A percentile compares a stretch with the other conserved stretches of the same genome.
Conservation (phyloP, 2,797 vertebrate genomes). For the Anguilla anguilla region DNA sequence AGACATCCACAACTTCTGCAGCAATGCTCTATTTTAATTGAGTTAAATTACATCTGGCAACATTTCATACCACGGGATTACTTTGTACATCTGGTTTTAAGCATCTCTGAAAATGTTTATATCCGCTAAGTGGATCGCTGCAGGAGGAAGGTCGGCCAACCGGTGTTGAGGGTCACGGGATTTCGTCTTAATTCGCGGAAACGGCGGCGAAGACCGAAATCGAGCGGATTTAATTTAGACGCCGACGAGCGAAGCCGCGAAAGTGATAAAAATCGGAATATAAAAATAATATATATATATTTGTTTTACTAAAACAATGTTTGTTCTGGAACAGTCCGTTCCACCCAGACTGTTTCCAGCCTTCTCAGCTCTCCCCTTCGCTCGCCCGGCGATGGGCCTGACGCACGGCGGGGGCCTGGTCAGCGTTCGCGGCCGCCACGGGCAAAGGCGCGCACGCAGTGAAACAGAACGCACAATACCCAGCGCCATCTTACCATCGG, state of each 20-base stretch:
- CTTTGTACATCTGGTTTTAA: not conserved
- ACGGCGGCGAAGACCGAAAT: not conserved
- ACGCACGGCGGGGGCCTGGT: not conserved
- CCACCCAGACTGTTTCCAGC: not conserved
- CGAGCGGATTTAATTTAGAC: not conserved
- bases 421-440: not conserved
- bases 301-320: not conserved
- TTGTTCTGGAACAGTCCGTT: not conserved
- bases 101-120: not conserved
- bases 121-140: not conserved
- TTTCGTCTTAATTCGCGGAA: not conserved
- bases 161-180: not conserved
- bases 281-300: not conserved
- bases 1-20: not conserved
- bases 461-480: not conserved
- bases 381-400: not conserved
- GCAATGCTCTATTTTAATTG: not conserved
- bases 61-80: not conserved
- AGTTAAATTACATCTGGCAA: not conserved
- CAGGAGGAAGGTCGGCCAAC: not conserved
- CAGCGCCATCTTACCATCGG: not conserved
- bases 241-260: not conserved
- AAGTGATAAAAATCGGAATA: not conserved
- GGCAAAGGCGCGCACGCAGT: not conserved
- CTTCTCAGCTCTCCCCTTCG: not conserved